These are phyloP conservation scores for Tachuris rubrigastra DNA, from an alignment of 2,113 vertebrate species.

Conservation along the genomic window DNA sequence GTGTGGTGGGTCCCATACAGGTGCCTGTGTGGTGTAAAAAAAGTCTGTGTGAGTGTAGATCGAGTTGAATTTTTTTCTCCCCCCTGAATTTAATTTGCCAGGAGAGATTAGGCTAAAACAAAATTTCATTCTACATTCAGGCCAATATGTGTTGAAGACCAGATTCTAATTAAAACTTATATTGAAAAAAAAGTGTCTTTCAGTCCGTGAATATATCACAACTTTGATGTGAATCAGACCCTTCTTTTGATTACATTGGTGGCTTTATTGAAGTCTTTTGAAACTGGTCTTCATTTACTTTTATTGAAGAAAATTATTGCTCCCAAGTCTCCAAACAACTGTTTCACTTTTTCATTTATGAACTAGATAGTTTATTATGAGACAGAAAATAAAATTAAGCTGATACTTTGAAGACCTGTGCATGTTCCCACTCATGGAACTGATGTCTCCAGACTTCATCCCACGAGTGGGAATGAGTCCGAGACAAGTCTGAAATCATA, in stretches of 20 bases:
- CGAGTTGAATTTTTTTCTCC: not conserved
- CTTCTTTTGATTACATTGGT: not conserved
- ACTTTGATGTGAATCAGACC: not conserved
- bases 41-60: not conserved
- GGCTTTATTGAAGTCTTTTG: not conserved
- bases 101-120: not conserved
- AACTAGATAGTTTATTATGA: not conserved
- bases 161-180: not conserved
- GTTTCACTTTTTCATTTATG: not conserved
- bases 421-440: conserved; percentile 8
- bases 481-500: not conserved
- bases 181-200: not conserved
- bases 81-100: not conserved
- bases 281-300: conserved; percentile 7
- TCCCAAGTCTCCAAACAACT: not conserved
- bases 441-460: not conserved
- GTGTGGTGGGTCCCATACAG: accelerated
- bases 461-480: not conserved
- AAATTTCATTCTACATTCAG: conserved; percentile 18
- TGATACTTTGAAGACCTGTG: conserved; percentile 36
- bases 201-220: not conserved
- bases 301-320: not conserved
- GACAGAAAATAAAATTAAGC: conserved; percentile 29
- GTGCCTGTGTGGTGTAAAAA: not conserved
- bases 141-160: not conserved